Conservation (phyloP, 2,113 vertebrate species). For the Excalfactoria chinensis region DNA sequence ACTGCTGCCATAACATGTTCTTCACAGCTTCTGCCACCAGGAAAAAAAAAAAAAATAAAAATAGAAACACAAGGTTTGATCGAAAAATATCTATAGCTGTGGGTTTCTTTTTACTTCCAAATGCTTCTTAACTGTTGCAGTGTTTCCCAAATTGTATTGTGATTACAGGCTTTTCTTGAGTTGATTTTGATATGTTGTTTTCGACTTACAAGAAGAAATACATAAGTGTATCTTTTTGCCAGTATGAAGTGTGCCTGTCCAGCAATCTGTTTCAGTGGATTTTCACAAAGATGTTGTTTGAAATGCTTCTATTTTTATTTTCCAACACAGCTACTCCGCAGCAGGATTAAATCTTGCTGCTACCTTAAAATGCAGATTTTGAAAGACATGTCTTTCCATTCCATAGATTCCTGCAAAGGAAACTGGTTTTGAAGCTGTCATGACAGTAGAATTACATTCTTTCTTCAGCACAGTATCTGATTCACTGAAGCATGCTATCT, state of each 20-base stretch:
- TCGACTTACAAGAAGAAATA: background rate
- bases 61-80: background rate
- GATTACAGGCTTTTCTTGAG: background rate
- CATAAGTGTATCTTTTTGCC: background rate
- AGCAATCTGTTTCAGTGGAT: background rate
- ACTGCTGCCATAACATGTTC: background rate
- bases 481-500: slow-evolving; percentile 18
- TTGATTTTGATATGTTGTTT: background rate
- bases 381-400: background rate
- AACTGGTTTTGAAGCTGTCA: slow-evolving; percentile 20
- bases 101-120: background rate
- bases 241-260: background rate
- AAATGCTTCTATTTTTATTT: background rate
- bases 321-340: background rate
- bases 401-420: background rate
- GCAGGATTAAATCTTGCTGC: background rate
- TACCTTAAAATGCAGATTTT: background rate
- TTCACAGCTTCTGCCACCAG: slow-evolving; percentile 22
- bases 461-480: slow-evolving; percentile 21
- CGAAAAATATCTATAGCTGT: background rate
- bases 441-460: background rate
- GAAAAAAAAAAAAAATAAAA: slow-evolving; percentile 9
- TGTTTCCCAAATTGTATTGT: background rate
- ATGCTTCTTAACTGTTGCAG: background rate
- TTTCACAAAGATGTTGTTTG: background rate